A percentile compares a stretch with the other conserved stretches of the same genome.
Evolutionary conservation across 2,113 vertebrate genomes (phyloP).

Genomic region (Hippolais icterina): DNA sequence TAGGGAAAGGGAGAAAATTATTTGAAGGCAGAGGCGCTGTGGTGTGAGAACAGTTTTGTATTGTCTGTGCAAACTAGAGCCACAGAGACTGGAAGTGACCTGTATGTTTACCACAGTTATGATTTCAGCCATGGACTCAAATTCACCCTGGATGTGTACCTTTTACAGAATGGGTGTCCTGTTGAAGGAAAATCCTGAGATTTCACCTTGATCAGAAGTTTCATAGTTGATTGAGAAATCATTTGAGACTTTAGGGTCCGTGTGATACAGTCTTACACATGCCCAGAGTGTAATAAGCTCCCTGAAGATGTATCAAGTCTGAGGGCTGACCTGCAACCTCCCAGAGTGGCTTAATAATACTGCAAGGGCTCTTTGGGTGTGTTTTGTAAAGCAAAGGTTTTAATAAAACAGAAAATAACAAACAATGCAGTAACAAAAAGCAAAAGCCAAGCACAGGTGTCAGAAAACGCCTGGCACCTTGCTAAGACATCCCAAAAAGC

Average conservation of each 20-base stretch:
- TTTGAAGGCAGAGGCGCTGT: not conserved
- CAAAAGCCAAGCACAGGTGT: too few relatives aligned
- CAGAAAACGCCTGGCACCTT: too few relatives aligned
- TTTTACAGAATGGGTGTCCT: not conserved
- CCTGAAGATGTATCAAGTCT: too few relatives aligned
- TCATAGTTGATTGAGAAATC: not conserved
- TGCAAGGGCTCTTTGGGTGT: too few relatives aligned
- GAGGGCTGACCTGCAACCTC: too few relatives aligned
- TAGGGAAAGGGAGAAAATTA: not conserved
- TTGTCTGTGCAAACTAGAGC: not conserved
- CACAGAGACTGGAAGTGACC: not conserved
- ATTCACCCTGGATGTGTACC: not conserved
- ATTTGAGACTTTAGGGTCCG: not conserved
- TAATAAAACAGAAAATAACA: too few relatives aligned
- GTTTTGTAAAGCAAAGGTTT: too few relatives aligned
- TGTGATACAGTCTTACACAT: too few relatives aligned
- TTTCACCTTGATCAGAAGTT: not conserved
- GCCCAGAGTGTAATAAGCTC: too few relatives aligned
- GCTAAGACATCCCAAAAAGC: too few relatives aligned
- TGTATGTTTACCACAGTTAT: fast-evolving
- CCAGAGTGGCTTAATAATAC: too few relatives aligned
- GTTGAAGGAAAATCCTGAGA: not conserved
- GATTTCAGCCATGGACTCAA: not conserved
- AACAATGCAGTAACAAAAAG: too few relatives aligned
- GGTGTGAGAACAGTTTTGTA: not conserved